Conservation (phyloP, 2,888 invertebrate genomes). For the Sceliomorpha sp. region DNA sequence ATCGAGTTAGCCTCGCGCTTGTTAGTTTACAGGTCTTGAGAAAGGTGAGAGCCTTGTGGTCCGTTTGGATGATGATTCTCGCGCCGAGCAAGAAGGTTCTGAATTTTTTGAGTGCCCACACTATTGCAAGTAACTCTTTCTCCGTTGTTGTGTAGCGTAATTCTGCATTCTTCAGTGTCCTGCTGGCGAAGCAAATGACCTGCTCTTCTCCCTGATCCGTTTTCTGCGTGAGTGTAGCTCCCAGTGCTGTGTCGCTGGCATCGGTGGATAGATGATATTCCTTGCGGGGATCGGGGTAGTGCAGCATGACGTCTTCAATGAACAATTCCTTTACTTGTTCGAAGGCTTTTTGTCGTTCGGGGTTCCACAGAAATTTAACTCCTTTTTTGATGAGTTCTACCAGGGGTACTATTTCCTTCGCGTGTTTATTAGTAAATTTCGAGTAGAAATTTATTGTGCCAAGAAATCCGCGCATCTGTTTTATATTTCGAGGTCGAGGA, state of each 20-base stretch:
- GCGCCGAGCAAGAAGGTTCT: slow-evolving; percentile 59
- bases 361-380: slow-evolving; percentile 5
- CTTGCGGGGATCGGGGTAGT: too few relatives aligned
- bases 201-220: slow-evolving; percentile 9
- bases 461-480: too few relatives aligned
- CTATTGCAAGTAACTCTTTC: too few relatives aligned
- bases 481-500: too few relatives aligned
- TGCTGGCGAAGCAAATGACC: slow-evolving; percentile 58
- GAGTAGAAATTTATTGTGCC: too few relatives aligned
- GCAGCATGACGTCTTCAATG: too few relatives aligned
- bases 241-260: too few relatives aligned
- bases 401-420: background rate
- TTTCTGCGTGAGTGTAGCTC: slow-evolving; percentile 21
- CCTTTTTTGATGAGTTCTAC: too few relatives aligned
- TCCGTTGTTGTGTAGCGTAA: slow-evolving; percentile 58
- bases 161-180: slow-evolving; percentile 53
- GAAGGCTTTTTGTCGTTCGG: background rate
- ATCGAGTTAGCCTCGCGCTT: slow-evolving; percentile 60
- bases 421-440: background rate
- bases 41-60: slow-evolving; percentile 64
- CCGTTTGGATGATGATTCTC: slow-evolving; percentile 55
- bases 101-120: slow-evolving; percentile 61
- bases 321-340: too few relatives aligned
- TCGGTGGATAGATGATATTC: too few relatives aligned
- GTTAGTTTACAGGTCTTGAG: slow-evolving; percentile 60